Evolutionary conservation across 2,113 vertebrate genomes (phyloP).

Genomic region (Indicator maculatus): DNA sequence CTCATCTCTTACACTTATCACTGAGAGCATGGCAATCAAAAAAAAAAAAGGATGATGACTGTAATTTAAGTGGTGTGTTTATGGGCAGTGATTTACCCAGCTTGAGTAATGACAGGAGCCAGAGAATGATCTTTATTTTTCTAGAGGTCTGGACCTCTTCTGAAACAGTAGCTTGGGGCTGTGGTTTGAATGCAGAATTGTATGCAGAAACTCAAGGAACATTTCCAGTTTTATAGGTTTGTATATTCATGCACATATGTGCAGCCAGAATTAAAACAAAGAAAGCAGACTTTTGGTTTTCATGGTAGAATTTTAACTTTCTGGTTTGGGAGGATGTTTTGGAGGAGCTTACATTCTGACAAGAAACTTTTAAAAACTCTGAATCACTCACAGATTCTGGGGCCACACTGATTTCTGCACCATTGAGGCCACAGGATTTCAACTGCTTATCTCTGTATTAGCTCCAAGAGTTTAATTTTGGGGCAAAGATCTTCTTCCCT

Average conservation of each 20-base stretch:
- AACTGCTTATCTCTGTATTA: not conserved
- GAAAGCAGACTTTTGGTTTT: not conserved
- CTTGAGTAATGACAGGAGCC: not conserved
- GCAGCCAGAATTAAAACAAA: not conserved
- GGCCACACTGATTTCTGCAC: not conserved
- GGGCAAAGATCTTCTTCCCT: not conserved
- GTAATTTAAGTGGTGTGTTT: not conserved
- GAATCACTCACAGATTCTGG: not conserved
- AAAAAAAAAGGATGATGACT: not conserved
- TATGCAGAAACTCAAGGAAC: not conserved
- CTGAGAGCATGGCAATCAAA: not conserved
- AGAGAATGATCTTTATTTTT: constrained; percentile 11
- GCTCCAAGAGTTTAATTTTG: not conserved
- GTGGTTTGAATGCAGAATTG: not conserved
- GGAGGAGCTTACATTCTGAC: not conserved
- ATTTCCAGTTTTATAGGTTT: not conserved
- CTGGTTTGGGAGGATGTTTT: not conserved
- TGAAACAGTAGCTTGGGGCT: not conserved
- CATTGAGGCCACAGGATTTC: not conserved
- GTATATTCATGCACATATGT: not conserved
- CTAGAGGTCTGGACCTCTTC: not conserved
- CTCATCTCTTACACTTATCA: not conserved
- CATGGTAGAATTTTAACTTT: not conserved
- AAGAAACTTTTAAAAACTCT: not conserved
- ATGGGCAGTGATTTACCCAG: not conserved